Evolutionary conservation across 2,113 vertebrate genomes (phyloP).

Genomic region (Myocastor coypus): DNA sequence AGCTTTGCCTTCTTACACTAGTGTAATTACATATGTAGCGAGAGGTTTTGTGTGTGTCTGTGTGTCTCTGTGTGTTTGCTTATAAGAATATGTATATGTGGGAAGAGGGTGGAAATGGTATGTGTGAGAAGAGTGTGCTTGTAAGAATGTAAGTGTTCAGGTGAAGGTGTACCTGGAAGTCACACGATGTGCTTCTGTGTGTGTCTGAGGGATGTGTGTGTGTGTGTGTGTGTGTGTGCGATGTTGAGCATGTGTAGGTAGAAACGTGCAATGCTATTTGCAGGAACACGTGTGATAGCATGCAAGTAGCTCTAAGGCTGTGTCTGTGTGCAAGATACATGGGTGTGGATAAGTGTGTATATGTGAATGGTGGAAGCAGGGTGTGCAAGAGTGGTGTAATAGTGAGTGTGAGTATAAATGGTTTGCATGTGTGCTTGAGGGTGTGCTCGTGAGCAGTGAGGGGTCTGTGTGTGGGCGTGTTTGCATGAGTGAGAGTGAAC

Average conservation of each 20-base stretch:
- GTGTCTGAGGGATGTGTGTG: neutral
- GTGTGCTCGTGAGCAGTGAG: neutral
- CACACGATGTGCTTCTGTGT: neutral
- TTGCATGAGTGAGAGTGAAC: fast-evolving
- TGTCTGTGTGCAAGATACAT: neutral
- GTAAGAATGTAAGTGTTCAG: neutral
- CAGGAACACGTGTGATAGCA: neutral
- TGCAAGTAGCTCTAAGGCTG: neutral
- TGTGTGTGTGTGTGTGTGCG: neutral
- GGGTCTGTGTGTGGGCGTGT: neutral
- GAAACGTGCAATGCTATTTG: neutral
- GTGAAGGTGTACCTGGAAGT: neutral
- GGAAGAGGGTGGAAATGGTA: neutral
- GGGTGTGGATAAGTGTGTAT: neutral
- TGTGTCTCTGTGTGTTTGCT: neutral
- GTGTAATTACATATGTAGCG: neutral
- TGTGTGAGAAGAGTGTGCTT: neutral
- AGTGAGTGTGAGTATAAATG: neutral
- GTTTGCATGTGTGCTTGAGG: neutral
- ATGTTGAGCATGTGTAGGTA: neutral
- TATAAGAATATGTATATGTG: neutral
- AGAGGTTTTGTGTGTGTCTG: neutral
- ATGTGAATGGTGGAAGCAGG: no score
- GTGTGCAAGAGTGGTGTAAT: no score
- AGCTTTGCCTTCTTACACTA: neutral